These are phyloP conservation scores for Hydrozoanthus gracilis DNA, from an alignment of 92 coral and sea anemone species.

Conservation along the genomic window DNA sequence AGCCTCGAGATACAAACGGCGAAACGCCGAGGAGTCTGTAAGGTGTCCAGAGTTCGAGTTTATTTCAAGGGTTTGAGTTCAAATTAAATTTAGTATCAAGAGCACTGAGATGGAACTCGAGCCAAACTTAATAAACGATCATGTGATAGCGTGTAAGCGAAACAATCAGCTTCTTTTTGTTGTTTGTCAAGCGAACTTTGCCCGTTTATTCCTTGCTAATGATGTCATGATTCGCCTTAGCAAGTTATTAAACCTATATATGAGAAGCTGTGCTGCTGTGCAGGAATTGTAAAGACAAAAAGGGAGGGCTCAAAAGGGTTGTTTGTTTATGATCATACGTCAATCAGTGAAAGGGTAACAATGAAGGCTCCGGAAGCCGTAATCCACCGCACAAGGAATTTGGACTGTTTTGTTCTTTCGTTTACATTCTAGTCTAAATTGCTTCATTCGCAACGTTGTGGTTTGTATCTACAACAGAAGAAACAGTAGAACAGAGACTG, in stretches of 20 bases:
- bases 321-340: background rate
- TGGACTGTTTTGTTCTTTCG: background rate
- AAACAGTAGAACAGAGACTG: background rate
- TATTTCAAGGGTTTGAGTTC: background rate
- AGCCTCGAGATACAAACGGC: conserved; percentile 25
- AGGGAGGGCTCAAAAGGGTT: no score
- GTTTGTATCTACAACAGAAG: background rate
- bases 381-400: conserved; percentile 9
- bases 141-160: conserved; percentile 9
- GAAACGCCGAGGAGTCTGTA: conserved; percentile 30
- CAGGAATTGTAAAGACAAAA: background rate
- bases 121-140: conserved; percentile 1
- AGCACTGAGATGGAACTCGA: background rate
- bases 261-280: conserved; percentile 17
- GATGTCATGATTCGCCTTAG: conserved; percentile 13
- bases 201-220: conserved; percentile 7
- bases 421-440: background rate
- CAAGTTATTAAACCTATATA: conserved; percentile 4
- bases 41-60: conserved; percentile 3
- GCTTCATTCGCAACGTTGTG: background rate
- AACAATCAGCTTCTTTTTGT: background rate
- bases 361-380: conserved; percentile 3
- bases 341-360: background rate
- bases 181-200: background rate
- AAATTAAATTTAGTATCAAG: no score